Base-by-base conservation (phyloP, 2,888 invertebrate species). In the Coecobrya sp. region DNA sequence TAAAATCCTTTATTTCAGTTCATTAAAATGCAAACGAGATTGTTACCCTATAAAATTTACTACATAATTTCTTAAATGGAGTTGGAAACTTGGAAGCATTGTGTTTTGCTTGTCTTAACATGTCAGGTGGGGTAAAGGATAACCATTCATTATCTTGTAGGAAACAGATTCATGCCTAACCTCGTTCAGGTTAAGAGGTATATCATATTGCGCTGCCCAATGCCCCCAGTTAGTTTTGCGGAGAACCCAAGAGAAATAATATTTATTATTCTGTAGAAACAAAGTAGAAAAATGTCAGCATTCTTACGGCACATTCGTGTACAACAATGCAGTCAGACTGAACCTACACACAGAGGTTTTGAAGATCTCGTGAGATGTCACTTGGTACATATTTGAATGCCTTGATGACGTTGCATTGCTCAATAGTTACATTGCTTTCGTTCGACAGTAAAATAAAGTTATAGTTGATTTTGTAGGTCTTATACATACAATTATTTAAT, bases 11-110 rank as follows among this genome's bases (percentile, higher is more conserved):
- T 42, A n/a, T 42, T 10, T 49, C 49, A 49, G 49, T 49, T 49
- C 49, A 49, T 49, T 49, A 49, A 42, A 49, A 49, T 10, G 1
- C 49, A 36, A 36, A 36, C 2, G 36, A 36, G 36, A 36, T 36
- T n/a, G n/a, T n/a, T n/a, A n/a, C 36, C 36, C 7, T 36, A 36
- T 36, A 36, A 4, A 36, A 1, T 49, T 10, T 49, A 13, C 49
- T 13, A 10, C 1, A 49, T 49, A 11, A 13, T 49, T 49, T 49
- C 49, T 13, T 49, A 49, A 49, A 13, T 49, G 49, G 49, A 49
- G 49, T 49, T 49, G 13, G 13, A 49, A 65, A 13, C 13, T 65
- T 65, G 65, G 65, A 65, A 65, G 65, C 65, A 65, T 65, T 27
- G 3, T 10, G 8, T 65, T 25, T 65, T 65, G 7, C 19, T 55